Evolutionary conservation across 2,888 invertebrate species (phyloP), one percentile per base, ranked within the genome.

Genomic region (Pecten maximus): DNA sequence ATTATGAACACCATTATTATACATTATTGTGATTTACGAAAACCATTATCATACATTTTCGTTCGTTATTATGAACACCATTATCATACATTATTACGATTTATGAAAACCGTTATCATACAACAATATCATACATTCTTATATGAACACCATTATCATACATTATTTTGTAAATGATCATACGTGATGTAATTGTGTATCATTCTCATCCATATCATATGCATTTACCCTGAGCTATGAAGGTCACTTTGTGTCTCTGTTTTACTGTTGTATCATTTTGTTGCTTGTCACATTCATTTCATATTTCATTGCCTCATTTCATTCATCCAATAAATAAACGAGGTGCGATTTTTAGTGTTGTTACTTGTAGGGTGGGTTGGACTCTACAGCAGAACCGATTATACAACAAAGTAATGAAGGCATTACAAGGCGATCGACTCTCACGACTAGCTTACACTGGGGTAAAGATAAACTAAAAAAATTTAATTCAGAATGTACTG

Each of bases 381-480:
- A 97, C 97, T 0, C 96, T 97, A 40, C 96, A 97, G 35, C 98
- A 98, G 96, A 97, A 97, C 92, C 97, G 97, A 87, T 95, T 98
- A 50, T 98, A 98, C 94, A 97, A 97, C 90, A 97, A 97, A 94
- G 97, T 98, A 6, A 97, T 98, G 16, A 97, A 97, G 93, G 97
- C 98, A 92, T 96, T 98, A 86, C 98, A 98, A 94, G 97, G 97
- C 12, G 98, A 98, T 95, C 97, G 96, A 87, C 94, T 97, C 40
- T 95, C 97, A 35, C 93, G 98, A 89, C 96, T 98, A 89, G 97
- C 98, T 0, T 97, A 97, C 94, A 96, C 97, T 87, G 97, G 97
- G 91, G 96, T 96, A 93, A 94, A 94, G 90, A 35, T 48, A 35
- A n/a, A 54, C 54, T 2, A 23, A 19, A 23, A 54, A 54, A 44